phyloP scores from a whole-genome alignment of 2,888 invertebrate species.

The Leucophenga montana region DNA sequence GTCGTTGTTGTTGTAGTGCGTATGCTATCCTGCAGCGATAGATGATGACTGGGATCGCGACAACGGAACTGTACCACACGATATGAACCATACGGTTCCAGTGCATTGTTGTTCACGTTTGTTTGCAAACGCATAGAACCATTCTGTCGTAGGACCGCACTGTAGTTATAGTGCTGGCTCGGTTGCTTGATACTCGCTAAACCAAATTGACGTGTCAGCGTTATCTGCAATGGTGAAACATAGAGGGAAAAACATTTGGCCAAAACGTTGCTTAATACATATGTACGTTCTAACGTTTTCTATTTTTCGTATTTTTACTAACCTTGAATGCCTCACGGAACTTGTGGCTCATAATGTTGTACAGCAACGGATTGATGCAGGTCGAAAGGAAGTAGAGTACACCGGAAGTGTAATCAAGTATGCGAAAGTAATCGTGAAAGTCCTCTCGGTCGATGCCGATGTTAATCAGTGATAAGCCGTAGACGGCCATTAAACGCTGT shows the following conservation, averaged over 20 bases:
- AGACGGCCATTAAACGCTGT: slow-evolving; percentile 88
- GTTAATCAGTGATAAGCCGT: slow-evolving; percentile 73
- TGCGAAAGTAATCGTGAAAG: slow-evolving; percentile 77
- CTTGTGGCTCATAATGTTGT: slow-evolving; percentile 82
- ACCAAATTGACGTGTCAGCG: slow-evolving; percentile 63
- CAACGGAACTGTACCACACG: slow-evolving; percentile 70
- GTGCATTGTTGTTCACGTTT: slow-evolving; percentile 64
- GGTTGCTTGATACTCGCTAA: slow-evolving; percentile 53
- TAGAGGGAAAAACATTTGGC: not conserved
- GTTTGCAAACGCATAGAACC: slow-evolving; percentile 66
- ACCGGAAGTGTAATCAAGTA: slow-evolving; percentile 80
- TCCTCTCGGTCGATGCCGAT: slow-evolving; percentile 62
- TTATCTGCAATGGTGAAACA: slow-evolving; percentile 52
- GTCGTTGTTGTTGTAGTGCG: slow-evolving; percentile 68
- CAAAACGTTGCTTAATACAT: too few species aligned
- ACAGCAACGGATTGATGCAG: slow-evolving; percentile 81
- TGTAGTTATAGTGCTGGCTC: slow-evolving; percentile 69
- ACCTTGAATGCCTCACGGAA: slow-evolving; percentile 82
- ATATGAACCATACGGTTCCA: slow-evolving; percentile 69
- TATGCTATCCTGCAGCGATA: slow-evolving; percentile 72
- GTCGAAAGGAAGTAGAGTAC: slow-evolving; percentile 81
- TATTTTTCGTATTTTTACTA: slow-evolving; percentile 37
- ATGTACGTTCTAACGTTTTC: too few species aligned
- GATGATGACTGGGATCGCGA: slow-evolving; percentile 70
- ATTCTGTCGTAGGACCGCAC: slow-evolving; percentile 63